These are phyloP conservation scores for Acanthopagrus latus DNA, from an alignment of 2,797 vertebrate genomes.

Conservation along the genomic window DNA sequence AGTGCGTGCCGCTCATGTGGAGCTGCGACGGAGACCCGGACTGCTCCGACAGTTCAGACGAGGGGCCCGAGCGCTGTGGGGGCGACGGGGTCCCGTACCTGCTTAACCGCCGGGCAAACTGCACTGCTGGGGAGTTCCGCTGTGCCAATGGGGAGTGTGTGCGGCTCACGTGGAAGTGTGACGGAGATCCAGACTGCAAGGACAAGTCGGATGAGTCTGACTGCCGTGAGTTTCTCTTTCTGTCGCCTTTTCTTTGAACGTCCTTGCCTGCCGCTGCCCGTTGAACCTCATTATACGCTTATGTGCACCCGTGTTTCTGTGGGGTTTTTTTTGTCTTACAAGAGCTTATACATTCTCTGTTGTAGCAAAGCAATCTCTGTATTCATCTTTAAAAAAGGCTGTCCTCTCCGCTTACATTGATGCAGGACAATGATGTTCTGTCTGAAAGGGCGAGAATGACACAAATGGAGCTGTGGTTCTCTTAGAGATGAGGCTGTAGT, in stretches of 20 bases:
- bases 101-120: slow-evolving; percentile 80
- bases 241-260: not conserved
- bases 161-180: slow-evolving; percentile 94
- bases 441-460: slow-evolving; percentile 6
- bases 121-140: slow-evolving; percentile 89
- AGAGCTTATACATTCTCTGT: not conserved
- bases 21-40: slow-evolving; percentile 95
- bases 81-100: slow-evolving; percentile 70
- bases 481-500: not conserved
- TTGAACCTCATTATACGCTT: not conserved
- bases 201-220: slow-evolving; percentile 96
- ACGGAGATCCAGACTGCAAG: slow-evolving; percentile 97
- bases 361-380: not conserved
- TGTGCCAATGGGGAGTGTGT: slow-evolving; percentile 95
- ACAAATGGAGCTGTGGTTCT: not conserved
- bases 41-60: slow-evolving; percentile 93
- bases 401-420: slow-evolving; percentile 13
- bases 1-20: slow-evolving; percentile 96
- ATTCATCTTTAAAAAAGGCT: not conserved
- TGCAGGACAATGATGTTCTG: not conserved
- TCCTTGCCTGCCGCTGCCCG: not conserved
- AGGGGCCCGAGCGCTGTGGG: slow-evolving; percentile 89
- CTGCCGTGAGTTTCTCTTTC: slow-evolving; percentile 89
- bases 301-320: not conserved
- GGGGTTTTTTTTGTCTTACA: not conserved